A percentile compares a stretch with the other conserved stretches of the same genome.
phyloP scores from a whole-genome alignment of 2,888 invertebrate species.

The Amblyjoppa proteus region DNA sequence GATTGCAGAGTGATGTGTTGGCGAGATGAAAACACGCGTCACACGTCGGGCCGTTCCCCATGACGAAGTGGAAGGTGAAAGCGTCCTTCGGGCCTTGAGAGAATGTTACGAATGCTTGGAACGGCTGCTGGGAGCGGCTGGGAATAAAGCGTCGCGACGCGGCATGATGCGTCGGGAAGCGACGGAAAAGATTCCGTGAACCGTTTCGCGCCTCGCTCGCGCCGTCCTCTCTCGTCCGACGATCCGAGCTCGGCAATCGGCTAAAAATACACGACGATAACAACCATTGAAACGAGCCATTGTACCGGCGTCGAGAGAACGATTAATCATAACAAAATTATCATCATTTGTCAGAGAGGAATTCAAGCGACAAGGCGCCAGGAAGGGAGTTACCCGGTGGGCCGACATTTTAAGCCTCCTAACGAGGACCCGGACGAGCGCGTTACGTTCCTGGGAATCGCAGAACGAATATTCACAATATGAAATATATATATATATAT shows the following conservation, averaged over 20 bases:
- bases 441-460: slow-evolving; percentile 48
- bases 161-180: slow-evolving; percentile 39
- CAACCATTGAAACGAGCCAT: slow-evolving; percentile 15
- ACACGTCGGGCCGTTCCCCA: neutral
- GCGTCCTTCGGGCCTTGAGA: slow-evolving; percentile 46
- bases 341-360: slow-evolving; percentile 12
- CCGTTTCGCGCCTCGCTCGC: slow-evolving; percentile 30
- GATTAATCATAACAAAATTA: slow-evolving; percentile 30
- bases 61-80: slow-evolving; percentile 44
- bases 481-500: neutral
- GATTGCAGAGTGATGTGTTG: slow-evolving; percentile 61
- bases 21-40: slow-evolving; percentile 42
- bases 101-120: slow-evolving; percentile 34
- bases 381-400: slow-evolving; percentile 10
- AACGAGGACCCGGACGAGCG: slow-evolving; percentile 32
- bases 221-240: slow-evolving; percentile 6
- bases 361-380: slow-evolving; percentile 26
- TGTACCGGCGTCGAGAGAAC: neutral
- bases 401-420: slow-evolving; percentile 32
- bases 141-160: slow-evolving; percentile 47
- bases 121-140: slow-evolving; percentile 40
- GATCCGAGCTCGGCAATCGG: neutral
- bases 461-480: slow-evolving; percentile 22
- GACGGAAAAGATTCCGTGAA: slow-evolving; percentile 57
- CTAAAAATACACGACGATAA: slow-evolving; percentile 27